Base-by-base conservation (phyloP, 2,113 vertebrate genomes). In the Phoenicopterus ruber region DNA sequence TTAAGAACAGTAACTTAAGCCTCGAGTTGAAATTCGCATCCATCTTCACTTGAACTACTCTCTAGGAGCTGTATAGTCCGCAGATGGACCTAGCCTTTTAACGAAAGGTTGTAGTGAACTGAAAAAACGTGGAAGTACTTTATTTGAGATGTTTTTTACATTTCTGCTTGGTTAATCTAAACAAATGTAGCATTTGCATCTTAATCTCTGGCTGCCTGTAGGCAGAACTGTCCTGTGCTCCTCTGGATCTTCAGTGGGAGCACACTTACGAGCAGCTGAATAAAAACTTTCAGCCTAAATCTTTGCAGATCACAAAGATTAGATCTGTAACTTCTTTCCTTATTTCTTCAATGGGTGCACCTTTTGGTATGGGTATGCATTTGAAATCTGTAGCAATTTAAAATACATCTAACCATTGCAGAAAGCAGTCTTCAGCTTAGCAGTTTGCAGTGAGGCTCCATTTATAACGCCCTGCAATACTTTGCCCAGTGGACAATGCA, bases 11-110 rank as follows among this genome's bases (percentile, higher is more conserved):
- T 52, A 46, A 4, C 50, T 90, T 14, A 29, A 54, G 25, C 26
- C 32, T 57, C 0, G 0, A 50, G 62, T 31, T 80, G 59, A 7
- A 16, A 4, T 78, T 81, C 0, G 0, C 28, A 3, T 57, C 17
- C 7, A 3, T 42, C 62, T 87, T 46, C 29, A 22, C 70, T 90
- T 79, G 85, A 80, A 9, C 57, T 61, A 2, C 49, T 61, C 73
- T 76, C 25, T 25, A 25, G 71, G 58, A 70, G 34, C 72, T 2
- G 1, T 28, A 0, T 3, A 25, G 76, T 77, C 54, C 77, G 59
- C 73, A 76, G 66, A 49, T 46, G 62, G 72, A 88, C 78, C 29
- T 25, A 28, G 12, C 14, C 59, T 81, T 46, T 70, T 36, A 61
- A 31, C 4, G 2, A 82, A 29, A 83, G 36, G 20, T 42, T 69